Base-by-base conservation (phyloP, 2,888 invertebrate genomes). In the Lasioglossum calceatum region DNA sequence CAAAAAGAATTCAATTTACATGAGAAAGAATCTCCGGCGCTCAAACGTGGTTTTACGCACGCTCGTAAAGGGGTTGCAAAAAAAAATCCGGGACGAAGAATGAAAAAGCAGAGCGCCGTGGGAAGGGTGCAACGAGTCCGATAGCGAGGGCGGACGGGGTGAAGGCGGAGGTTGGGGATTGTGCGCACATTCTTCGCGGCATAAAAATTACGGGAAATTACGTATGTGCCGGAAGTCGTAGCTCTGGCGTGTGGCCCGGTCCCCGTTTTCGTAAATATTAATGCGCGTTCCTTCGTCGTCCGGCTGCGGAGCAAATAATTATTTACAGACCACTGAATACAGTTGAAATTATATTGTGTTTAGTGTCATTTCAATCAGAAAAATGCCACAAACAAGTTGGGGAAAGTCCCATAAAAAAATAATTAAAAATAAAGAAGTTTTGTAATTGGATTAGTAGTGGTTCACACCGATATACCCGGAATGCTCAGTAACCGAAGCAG, bases 1-100 rank as follows among this genome's bases (percentile, higher is more conserved):
- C 86, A 86, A 86, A 87, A 86, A 70, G 86, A 78, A 86, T 87
- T 87, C 87, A 86, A 87, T 87, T 87, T 87, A 82, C 87, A 87
- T 87, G 79, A 82, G 81, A 86, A 87, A 87, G 87, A 87, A 87
- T 79, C 87, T 79, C 44, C 61, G 32, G 75, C 78, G 80, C 83
- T 79, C 70, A 77, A 81, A 81, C 82, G 80, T 67, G 80, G 82
- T 84, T 86, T 87, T 86, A 87, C 79, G 86, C 47, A 23, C 58
- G 74, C 79, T 84, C 87, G 87, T 87, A 87, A 87, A 87, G 79
- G 54, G 70, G 39, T 70, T 39, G 39, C 23, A 36, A 23, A n/a
- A 74, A 54, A 54, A 27, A 27, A 0, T 14, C 44, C 47, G 47
- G 47, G 4, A 54, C 23, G 39, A 10, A 12, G 23, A 16, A 5